A percentile compares a stretch with the other conserved stretches of the same genome.
Evolutionary conservation across 2,888 invertebrate genomes (phyloP).

Genomic region (Luperina testacea): DNA sequence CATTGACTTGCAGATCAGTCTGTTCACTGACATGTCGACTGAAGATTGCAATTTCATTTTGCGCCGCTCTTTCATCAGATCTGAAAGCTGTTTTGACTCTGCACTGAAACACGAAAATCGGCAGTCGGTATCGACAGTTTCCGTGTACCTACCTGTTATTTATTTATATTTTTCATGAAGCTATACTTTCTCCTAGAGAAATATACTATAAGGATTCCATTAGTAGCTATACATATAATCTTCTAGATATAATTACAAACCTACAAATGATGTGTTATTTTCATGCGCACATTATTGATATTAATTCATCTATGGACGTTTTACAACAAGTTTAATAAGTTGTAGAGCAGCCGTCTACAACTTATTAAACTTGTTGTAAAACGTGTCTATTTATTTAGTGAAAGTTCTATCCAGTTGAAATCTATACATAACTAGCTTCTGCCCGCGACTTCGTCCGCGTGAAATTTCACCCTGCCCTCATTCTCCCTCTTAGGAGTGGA

Average conservation of each 20-base stretch:
- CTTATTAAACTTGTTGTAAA: neutral
- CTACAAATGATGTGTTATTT: neutral
- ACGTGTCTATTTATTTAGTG: neutral
- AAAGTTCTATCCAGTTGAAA: neutral
- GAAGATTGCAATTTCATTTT: conserved; percentile 53
- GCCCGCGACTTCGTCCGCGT: no score
- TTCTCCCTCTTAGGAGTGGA: no score
- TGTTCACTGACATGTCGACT: conserved; percentile 39
- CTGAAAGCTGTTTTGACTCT: conserved; percentile 46
- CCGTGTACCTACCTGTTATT: neutral
- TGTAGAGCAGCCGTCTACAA: neutral
- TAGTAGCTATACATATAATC: neutral
- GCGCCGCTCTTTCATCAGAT: conserved; percentile 39
- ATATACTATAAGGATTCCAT: neutral
- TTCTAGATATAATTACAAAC: neutral
- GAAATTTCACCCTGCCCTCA: no score
- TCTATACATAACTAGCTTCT: neutral
- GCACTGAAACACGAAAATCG: conserved; percentile 27
- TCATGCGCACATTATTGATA: neutral
- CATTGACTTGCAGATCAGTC: conserved; percentile 60
- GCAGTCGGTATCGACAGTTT: neutral
- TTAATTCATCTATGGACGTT: neutral
- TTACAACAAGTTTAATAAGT: no score
- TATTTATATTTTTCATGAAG: neutral
- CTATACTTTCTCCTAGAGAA: neutral